Percentiles rank a stretch among this genome's conserved stretches.
Conservation (phyloP, 2,797 vertebrate species). For the Leptatherina wallacei region DNA sequence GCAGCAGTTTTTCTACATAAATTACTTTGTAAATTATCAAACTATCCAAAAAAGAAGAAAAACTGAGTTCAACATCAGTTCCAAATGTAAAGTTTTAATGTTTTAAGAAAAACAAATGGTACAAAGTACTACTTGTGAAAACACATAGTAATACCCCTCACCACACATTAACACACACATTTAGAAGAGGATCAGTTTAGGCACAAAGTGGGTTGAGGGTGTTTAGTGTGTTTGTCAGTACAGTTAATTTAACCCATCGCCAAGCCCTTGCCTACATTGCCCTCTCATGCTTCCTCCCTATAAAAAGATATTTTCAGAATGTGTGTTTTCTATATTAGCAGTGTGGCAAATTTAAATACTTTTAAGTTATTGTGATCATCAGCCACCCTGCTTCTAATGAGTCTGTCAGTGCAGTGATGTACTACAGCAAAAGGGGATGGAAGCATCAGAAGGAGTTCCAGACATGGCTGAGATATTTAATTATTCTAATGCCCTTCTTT, state of each 20-base stretch:
- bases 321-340: conserved; percentile 48
- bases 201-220: conserved; percentile 80
- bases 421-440: conserved; percentile 39
- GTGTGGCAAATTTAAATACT: conserved; percentile 29
- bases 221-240: conserved; percentile 60
- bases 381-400: conserved; percentile 17
- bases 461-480: conserved; percentile 45
- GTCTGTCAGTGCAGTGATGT: conserved; percentile 46
- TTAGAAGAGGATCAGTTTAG: conserved; percentile 72
- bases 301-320: conserved; percentile 27
- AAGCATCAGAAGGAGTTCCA: conserved; percentile 54
- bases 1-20: not conserved
- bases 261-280: conserved; percentile 44
- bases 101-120: conserved; percentile 73
- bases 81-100: conserved; percentile 78
- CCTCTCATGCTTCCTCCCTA: conserved; percentile 65
- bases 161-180: conserved; percentile 59
- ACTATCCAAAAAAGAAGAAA: conserved; percentile 32
- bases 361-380: conserved; percentile 17
- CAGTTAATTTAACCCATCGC: conserved; percentile 39
- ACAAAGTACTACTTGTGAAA: conserved; percentile 75
- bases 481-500: conserved; percentile 69
- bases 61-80: conserved; percentile 48
- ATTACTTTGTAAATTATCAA: not conserved
- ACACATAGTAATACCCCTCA: conserved; percentile 50